Percentiles rank a stretch among this genome's conserved stretches.
phyloP scores from a whole-genome alignment of 2,113 vertebrate species.

The Zosterops borbonicus region DNA sequence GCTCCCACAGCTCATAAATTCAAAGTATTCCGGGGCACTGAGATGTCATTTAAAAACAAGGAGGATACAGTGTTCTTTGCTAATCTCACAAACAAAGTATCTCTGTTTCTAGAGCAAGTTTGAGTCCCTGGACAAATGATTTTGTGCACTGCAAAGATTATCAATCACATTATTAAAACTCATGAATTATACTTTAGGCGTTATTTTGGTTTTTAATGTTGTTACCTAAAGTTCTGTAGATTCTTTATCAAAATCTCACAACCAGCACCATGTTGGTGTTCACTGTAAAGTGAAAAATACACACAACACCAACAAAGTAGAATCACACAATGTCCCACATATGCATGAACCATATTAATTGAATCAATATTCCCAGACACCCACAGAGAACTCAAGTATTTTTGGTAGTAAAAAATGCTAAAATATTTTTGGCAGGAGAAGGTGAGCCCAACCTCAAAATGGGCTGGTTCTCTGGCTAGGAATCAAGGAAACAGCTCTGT shows the following conservation, averaged over 20 bases:
- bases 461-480: neutral
- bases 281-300: neutral
- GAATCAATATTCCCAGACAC: neutral
- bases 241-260: neutral
- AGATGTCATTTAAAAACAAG: conserved; percentile 4
- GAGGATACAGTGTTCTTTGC: neutral
- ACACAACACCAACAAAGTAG: neutral
- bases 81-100: conserved; percentile 19
- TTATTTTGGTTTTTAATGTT: too few species aligned
- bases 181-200: neutral
- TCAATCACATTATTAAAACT: neutral
- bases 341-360: neutral
- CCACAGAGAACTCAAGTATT: neutral
- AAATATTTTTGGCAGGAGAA: neutral
- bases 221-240: neutral
- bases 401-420: neutral
- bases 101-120: neutral
- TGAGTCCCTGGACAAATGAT: neutral
- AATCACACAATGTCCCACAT: neutral
- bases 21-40: neutral
- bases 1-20: neutral
- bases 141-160: neutral
- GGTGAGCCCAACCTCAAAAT: neutral
- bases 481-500: neutral
- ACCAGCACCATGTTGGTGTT: neutral